Evolutionary conservation across 2,888 invertebrate species (phyloP).

Genomic region (Leptogaster cylindrica): DNA sequence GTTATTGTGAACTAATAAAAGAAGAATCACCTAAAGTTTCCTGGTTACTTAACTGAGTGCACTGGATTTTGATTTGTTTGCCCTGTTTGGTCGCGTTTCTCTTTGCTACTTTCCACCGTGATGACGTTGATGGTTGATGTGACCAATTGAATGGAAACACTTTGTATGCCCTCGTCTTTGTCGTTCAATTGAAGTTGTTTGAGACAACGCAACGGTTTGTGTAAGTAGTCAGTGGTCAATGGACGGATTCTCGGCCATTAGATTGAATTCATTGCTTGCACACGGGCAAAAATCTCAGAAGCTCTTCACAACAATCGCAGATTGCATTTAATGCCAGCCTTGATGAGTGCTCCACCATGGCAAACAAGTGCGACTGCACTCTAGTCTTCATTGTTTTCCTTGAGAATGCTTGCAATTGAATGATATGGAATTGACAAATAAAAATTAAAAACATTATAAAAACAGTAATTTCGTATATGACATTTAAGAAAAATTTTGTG

Average conservation of each 20-base stretch:
- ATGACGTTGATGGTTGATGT: background rate
- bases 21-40: background rate
- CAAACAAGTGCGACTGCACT: too few relatives aligned
- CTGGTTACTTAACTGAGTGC: background rate
- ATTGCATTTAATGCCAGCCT: conserved; percentile 1
- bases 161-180: conserved; percentile 24
- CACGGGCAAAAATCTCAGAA: background rate
- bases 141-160: conserved; percentile 18
- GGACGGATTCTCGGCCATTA: conserved; percentile 2
- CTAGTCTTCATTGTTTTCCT: too few relatives aligned
- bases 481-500: too few relatives aligned
- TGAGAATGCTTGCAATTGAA: too few relatives aligned
- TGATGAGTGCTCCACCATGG: too few relatives aligned
- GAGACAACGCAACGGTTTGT: background rate
- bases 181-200: conserved; percentile 26
- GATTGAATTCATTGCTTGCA: conserved; percentile 7
- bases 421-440: too few relatives aligned
- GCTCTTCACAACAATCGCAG: conserved; percentile 1
- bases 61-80: background rate
- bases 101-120: background rate
- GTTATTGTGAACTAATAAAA: background rate
- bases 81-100: background rate
- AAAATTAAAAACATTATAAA: too few relatives aligned
- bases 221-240: conserved; percentile 9
- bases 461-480: too few relatives aligned